Percentiles rank a stretch among this genome's conserved stretches.
Evolutionary conservation across 2,113 vertebrate genomes (phyloP).

Genomic region (Phoenicopterus ruber): DNA sequence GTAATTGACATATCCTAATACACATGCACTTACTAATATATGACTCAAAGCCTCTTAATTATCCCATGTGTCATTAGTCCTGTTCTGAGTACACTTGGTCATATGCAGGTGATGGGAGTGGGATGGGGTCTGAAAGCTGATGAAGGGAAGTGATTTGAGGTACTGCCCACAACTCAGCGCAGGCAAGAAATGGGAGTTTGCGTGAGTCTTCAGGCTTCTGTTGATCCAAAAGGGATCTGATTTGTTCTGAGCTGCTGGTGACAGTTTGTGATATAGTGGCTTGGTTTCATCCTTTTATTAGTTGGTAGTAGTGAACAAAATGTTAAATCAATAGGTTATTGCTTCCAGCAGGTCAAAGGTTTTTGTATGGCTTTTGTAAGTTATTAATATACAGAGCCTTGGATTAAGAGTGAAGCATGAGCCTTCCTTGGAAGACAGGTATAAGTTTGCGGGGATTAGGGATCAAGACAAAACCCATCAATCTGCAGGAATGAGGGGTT

Average conservation of each 20-base stretch:
- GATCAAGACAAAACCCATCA: background rate
- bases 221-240: background rate
- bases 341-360: background rate
- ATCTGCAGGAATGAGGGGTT: background rate
- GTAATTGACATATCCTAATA: background rate
- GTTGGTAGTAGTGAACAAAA: background rate
- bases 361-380: slow-evolving; percentile 6
- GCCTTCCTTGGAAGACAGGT: background rate
- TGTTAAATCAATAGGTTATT: slow-evolving; percentile 6
- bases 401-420: background rate
- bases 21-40: background rate
- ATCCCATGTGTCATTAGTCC: background rate
- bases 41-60: background rate
- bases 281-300: background rate
- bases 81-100: background rate
- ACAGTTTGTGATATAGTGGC: background rate
- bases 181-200: background rate
- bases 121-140: background rate
- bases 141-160: background rate
- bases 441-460: background rate
- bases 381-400: background rate
- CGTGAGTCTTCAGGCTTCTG: background rate
- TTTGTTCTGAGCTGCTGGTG: background rate
- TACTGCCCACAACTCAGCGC: background rate
- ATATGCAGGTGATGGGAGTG: background rate